Conservation (phyloP, 2,113 vertebrate genomes). For the Azemiops feae region DNA sequence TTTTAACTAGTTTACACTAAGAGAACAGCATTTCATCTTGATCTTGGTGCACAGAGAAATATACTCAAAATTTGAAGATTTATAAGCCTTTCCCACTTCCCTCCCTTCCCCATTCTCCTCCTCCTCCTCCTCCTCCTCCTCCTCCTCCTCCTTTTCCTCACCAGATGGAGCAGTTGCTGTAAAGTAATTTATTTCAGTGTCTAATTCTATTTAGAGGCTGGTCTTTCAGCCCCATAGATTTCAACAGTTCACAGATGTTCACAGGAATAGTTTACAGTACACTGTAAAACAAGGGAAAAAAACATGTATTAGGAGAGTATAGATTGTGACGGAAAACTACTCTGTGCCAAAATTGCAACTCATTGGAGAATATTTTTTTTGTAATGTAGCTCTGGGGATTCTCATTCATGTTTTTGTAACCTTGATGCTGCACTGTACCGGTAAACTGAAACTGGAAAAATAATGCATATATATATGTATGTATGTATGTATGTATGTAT, state of each 20-base stretch:
- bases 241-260: slow-evolving; percentile 34
- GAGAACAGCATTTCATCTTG: not conserved
- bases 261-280: slow-evolving; percentile 34
- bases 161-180: slow-evolving; percentile 25
- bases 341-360: not conserved
- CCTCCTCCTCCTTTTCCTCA: not conserved
- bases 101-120: not conserved
- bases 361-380: not conserved
- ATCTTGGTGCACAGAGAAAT: not conserved
- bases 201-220: slow-evolving; percentile 45
- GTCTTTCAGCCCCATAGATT: slow-evolving; percentile 43
- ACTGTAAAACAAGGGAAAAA: slow-evolving; percentile 7
- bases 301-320: not conserved
- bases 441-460: not conserved
- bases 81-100: slow-evolving; percentile 4
- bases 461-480: no score
- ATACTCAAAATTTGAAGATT: slow-evolving; percentile 9
- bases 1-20: slow-evolving; percentile 11
- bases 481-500: no score
- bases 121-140: not conserved
- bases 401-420: not conserved
- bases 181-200: slow-evolving; percentile 29
- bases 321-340: not conserved
- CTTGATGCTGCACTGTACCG: not conserved
- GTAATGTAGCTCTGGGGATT: not conserved